Evolutionary conservation across 2,888 invertebrate species (phyloP), one percentile per base, ranked within the genome.

Genomic region (Ferrisia virgata): DNA sequence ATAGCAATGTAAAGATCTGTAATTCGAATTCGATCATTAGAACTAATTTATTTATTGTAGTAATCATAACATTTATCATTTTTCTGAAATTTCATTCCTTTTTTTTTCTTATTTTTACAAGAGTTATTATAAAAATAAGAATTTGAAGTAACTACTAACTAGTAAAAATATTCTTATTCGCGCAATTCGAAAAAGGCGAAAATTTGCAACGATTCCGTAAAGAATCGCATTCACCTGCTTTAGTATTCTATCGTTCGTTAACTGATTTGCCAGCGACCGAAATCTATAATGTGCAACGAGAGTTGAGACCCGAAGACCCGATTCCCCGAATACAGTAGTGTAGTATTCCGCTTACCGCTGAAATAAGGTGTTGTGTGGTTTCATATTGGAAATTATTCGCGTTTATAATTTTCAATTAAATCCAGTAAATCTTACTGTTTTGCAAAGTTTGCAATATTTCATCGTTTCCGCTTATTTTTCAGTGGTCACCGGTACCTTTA

Each of bases 341-440:
- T 33, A 72, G 72, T 72, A 33, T 33, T 72, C 36, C 72, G 72
- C 72, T 72, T 72, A 72, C 72, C 72, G 72, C 72, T 72, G 72
- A 8, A n/a, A 33, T 33, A 36, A 2, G 36, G 72, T 72, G 72
- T 72, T 33, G 33, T 72, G 72, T 36, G 33, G 72, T 72, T 22
- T 11, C 13, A n/a, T n/a, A n/a, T n/a, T 69, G 9, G 15, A 6
- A 72, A n/a, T 40, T 13, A 33, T 72, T 72, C 33, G 31, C 36
- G 33, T 72, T 6, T 33, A 53, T n/a, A 72, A 36, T 72, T 72
- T 72, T 13, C 5, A 33, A 33, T n/a, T 33, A 33, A 18, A 72
- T 31, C 33, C 33, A 53, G 6, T 64, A 5, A 4, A 53, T 53
- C 22, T 22, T 2, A 13, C 43, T 1, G n/a, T 18, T 3, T 47